Evolutionary conservation across 2,888 invertebrate species (phyloP), one percentile per base, ranked within the genome.

Genomic region (Opisthograptis luteolata): DNA sequence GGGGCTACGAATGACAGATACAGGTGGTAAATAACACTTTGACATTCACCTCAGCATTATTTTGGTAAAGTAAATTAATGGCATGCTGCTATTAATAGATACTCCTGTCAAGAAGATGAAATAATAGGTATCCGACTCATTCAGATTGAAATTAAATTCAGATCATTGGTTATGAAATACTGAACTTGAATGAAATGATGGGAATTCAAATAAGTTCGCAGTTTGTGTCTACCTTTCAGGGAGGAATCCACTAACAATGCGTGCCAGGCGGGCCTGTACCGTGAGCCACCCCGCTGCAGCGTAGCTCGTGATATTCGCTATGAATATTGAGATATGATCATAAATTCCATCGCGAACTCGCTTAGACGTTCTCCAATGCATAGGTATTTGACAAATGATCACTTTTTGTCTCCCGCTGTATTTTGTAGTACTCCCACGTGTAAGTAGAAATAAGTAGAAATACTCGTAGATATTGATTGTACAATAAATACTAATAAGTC

Each of bases 261-360:
- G 73, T 73, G 73, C 63, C 70, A 28, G 55, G 56, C 58, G 39
- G 22, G 41, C 58, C 61, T n/a, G n/a, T n/a, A n/a, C 37, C 61
- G 25, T 49, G 32, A 57, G 49, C 15, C 40, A 25, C 59, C 58
- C 42, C 42, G 27, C 48, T 50, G 66, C 50, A 40, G 43, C 58
- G 55, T 45, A 59, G 48, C 67, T 68, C 64, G 65, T 67, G 70
- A 75, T 77, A 80, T 79, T 69, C 68, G 74, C 76, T 77, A 79
- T 79, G 82, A 85, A 82, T 87, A 87, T 87, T 85, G 82, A 84
- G 78, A 84, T 81, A 84, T 78, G 73, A 78, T 84, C 77, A 73
- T 73, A 78, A 82, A 85, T 84, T 81, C 80, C 78, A 63, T 57
- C 51, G 63, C 59, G 56, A 75, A 77, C 72, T 68, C 60, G 58